A percentile compares a stretch with the other conserved stretches of the same genome.
Evolutionary conservation across 2,797 vertebrate genomes (phyloP).

Genomic region (Sarcophilus harrisii): DNA sequence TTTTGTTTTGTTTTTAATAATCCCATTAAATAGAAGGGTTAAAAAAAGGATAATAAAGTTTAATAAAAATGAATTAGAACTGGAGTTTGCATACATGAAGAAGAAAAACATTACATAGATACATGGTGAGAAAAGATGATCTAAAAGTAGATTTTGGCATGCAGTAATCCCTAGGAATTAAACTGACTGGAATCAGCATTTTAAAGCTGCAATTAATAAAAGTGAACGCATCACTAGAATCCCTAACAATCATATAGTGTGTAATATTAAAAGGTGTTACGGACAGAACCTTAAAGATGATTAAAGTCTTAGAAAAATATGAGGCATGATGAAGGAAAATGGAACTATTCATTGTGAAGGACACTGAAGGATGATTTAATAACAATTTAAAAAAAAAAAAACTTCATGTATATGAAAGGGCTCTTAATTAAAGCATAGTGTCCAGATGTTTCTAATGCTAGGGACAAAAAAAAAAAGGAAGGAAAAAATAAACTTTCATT

Average conservation of each 20-base stretch:
- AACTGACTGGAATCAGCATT: not conserved
- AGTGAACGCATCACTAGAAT: not conserved
- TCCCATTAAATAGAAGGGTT: slow-evolving; percentile 46
- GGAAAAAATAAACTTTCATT: not conserved
- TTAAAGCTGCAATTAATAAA: not conserved
- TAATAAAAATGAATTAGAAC: slow-evolving; percentile 19
- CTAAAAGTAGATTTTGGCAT: not conserved
- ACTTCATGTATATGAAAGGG: not conserved
- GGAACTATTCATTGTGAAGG: slow-evolving; percentile 23
- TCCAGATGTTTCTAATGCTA: slow-evolving; percentile 16
- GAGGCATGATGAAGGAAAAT: slow-evolving; percentile 3
- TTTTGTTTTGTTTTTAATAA: slow-evolving; percentile 2
- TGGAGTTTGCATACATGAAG: slow-evolving; percentile 13
- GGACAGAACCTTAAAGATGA: slow-evolving; percentile 37
- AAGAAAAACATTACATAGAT: slow-evolving; percentile 20
- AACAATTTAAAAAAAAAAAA: slow-evolving; percentile 44
- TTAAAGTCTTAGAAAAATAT: slow-evolving; percentile 35
- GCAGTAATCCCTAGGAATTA: not conserved
- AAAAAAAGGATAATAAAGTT: slow-evolving; percentile 41
- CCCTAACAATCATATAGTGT: not conserved
- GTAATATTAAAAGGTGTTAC: slow-evolving; percentile 34
- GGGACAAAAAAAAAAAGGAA: not conserved
- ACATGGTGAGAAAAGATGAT: not conserved
- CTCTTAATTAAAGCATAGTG: slow-evolving; percentile 39
- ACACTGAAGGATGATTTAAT: slow-evolving; percentile 13